phyloP scores from a whole-genome alignment of 2,113 vertebrate genomes.

The Dicaeum eximium region DNA sequence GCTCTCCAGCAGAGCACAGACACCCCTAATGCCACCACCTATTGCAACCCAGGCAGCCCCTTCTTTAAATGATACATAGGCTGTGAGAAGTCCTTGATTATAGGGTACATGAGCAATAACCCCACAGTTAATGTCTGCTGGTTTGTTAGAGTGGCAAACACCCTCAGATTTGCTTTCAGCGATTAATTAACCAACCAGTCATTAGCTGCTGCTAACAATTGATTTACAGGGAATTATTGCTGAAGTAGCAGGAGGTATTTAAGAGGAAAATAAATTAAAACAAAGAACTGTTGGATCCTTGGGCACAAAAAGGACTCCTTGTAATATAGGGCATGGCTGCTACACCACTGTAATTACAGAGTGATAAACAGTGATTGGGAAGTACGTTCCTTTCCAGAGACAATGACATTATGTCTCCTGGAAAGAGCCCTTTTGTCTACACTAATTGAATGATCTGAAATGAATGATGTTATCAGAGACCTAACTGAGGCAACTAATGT shows the following conservation, averaged over 20 bases:
- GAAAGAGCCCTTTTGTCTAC: conserved; percentile 55
- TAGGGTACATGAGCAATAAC: conserved; percentile 20
- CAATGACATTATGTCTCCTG: conserved; percentile 65
- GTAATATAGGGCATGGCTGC: conserved; percentile 59
- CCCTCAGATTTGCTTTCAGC: conserved; percentile 76
- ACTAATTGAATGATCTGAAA: conserved; percentile 69
- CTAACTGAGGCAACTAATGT: conserved; percentile 47
- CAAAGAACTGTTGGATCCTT: conserved; percentile 72
- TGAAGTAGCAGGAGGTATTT: conserved; percentile 77
- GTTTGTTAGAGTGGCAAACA: conserved; percentile 64
- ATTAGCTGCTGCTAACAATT: conserved; percentile 80
- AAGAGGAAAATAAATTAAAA: conserved; percentile 82
- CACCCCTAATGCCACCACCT: not conserved
- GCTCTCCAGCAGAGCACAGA: not conserved
- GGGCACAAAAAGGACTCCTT: conserved; percentile 64
- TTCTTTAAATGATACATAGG: conserved; percentile 2
- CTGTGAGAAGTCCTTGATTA: conserved; percentile 58
- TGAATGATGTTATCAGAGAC: conserved; percentile 63
- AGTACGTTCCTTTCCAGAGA: conserved; percentile 57
- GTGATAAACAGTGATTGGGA: conserved; percentile 77
- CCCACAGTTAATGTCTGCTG: conserved; percentile 43
- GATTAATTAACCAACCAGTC: conserved; percentile 80
- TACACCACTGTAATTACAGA: conserved; percentile 69
- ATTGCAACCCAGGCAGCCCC: not conserved
- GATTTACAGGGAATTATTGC: conserved; percentile 77